Conservation (phyloP, 2,888 invertebrate genomes). For the Pristionchus entomophagus region DNA sequence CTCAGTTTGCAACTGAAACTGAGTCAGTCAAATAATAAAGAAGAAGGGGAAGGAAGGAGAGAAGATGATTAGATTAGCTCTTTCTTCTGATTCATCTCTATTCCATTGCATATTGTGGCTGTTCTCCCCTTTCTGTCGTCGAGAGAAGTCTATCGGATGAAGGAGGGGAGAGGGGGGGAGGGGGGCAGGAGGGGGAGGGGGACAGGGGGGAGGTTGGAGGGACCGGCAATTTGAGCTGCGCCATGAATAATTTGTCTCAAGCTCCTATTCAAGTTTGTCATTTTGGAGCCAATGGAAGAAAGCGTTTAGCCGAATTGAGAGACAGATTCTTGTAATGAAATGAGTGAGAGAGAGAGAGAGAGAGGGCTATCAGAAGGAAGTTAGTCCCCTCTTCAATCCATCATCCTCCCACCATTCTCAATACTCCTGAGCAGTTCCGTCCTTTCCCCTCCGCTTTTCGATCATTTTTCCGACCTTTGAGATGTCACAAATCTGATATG, state of each 20-base stretch:
- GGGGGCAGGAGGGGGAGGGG: too few relatives aligned
- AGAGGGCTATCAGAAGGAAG: neutral
- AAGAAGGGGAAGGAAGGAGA: neutral
- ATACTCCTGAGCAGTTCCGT: neutral
- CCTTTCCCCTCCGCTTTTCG: neutral
- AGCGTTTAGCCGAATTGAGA: neutral
- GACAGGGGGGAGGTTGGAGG: constrained; percentile 8
- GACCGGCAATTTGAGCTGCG: neutral
- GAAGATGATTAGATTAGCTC: constrained; percentile 11
- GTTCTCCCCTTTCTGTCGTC: neutral
- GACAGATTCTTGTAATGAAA: constrained; percentile 18
- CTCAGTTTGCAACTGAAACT: neutral
- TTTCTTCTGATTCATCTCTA: neutral
- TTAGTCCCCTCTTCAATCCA: neutral
- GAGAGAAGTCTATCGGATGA: neutral
- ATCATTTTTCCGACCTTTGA: neutral
- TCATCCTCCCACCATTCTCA: constrained; percentile 1
- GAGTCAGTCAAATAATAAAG: neutral
- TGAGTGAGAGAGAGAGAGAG: neutral
- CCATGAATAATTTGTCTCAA: constrained; percentile 29
- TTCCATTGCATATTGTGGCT: neutral
- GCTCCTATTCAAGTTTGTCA: constrained; percentile 13
- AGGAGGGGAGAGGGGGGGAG: neutral
- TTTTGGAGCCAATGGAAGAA: neutral
- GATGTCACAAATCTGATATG: too few relatives aligned